A percentile compares a stretch with the other conserved stretches of the same genome.
phyloP scores from a whole-genome alignment of 1,140 invertebrate genomes.

The Notospermus geniculatus region DNA sequence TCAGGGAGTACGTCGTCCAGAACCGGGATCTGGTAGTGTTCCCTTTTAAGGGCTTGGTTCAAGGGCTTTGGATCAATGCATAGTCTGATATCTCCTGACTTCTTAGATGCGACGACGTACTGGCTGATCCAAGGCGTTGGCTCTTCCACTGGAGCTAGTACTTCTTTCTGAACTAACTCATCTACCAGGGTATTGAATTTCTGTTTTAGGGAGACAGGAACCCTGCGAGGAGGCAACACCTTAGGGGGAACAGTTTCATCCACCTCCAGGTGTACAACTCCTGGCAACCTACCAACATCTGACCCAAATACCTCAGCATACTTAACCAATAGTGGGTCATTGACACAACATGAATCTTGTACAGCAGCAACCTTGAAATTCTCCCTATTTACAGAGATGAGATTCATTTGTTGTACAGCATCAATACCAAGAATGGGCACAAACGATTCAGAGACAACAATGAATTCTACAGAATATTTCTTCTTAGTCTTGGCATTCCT shows the following conservation, averaged over 20 bases:
- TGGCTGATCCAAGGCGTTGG: slow-evolving; percentile 12
- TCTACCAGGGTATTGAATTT: background rate
- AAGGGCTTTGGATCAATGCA: background rate
- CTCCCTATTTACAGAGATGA: too few species aligned
- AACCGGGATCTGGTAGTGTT: slow-evolving; percentile 4
- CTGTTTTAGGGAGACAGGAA: background rate
- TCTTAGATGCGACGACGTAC: background rate
- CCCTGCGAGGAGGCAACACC: background rate
- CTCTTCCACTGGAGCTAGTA: slow-evolving; percentile 6
- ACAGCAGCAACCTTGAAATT: too few species aligned
- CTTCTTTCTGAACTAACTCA: background rate
- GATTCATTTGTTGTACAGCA: too few species aligned
- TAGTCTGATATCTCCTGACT: background rate
- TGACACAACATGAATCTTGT: too few species aligned
- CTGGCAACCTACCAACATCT: background rate
- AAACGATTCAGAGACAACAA: too few species aligned
- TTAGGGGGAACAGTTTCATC: background rate
- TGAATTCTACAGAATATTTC: too few species aligned
- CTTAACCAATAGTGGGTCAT: background rate
- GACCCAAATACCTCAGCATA: background rate
- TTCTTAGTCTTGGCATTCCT: too few species aligned
- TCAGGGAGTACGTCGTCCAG: background rate
- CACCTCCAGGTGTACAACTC: background rate
- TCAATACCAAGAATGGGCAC: too few species aligned
- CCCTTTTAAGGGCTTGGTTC: slow-evolving; percentile 5